Evolutionary conservation across 2,888 invertebrate species (phyloP).

Genomic region (Athalia cordata): DNA sequence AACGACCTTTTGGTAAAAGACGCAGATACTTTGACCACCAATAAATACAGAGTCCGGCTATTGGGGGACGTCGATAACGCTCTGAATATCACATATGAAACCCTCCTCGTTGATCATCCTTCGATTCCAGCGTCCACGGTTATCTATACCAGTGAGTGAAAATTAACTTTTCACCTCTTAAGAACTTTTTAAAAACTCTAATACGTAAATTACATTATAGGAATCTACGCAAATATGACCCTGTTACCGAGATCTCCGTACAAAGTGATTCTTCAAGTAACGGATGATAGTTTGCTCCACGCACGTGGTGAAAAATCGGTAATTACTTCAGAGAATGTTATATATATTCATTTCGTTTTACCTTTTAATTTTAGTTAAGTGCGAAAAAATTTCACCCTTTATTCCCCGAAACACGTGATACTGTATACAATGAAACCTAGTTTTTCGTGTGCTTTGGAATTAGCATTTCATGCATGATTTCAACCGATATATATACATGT

Average conservation of each 20-base stretch:
- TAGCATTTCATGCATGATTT: neutral
- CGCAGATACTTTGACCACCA: constrained; percentile 71
- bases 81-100: constrained; percentile 69
- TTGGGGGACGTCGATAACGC: constrained; percentile 69
- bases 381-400: neutral
- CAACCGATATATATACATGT: neutral
- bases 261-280: constrained; percentile 75
- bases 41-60: constrained; percentile 70
- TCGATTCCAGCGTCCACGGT: constrained; percentile 61
- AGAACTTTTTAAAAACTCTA: neutral
- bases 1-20: constrained; percentile 72
- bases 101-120: constrained; percentile 65
- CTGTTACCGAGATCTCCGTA: constrained; percentile 73
- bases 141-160: constrained; percentile 64
- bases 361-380: constrained; percentile 4
- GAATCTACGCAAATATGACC: constrained; percentile 65
- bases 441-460: too few species aligned
- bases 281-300: constrained; percentile 74
- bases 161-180: neutral
- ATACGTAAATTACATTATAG: constrained; percentile 54
- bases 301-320: constrained; percentile 72
- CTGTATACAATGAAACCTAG: too few species aligned
- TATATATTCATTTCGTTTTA: neutral
- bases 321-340: constrained; percentile 53
- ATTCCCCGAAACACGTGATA: too few species aligned